phyloP scores from a whole-genome alignment of 2,888 invertebrate species.

The Rutpela maculata region DNA sequence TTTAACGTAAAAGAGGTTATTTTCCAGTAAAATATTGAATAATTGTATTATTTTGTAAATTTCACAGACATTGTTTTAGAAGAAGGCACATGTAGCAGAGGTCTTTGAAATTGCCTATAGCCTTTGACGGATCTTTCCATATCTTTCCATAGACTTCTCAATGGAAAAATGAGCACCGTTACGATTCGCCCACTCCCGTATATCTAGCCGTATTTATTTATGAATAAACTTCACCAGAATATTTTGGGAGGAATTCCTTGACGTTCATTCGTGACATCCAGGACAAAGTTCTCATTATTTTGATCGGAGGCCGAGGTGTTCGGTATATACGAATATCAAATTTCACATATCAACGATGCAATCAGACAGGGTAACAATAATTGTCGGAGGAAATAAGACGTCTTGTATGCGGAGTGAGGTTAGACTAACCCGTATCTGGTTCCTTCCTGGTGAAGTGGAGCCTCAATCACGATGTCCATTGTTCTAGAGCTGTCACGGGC shows the following conservation, averaged over 20 bases:
- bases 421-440: slow-evolving; percentile 67
- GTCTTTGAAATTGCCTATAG: too few relatives aligned
- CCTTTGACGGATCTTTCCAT: too few relatives aligned
- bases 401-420: slow-evolving; percentile 59
- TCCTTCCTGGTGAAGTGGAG: slow-evolving; percentile 58
- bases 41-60: too few relatives aligned
- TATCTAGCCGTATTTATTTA: neutral
- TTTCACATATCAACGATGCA: slow-evolving; percentile 50
- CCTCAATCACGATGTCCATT: slow-evolving; percentile 71
- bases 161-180: too few relatives aligned
- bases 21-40: too few relatives aligned
- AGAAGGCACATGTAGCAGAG: too few relatives aligned
- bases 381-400: slow-evolving; percentile 66
- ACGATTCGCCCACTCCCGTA: too few relatives aligned
- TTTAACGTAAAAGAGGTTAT: too few relatives aligned
- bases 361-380: slow-evolving; percentile 57
- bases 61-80: too few relatives aligned
- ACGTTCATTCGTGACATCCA: neutral
- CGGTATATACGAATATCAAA: slow-evolving; percentile 54
- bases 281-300: slow-evolving; percentile 44
- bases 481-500: slow-evolving; percentile 71
- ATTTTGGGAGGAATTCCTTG: neutral
- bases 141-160: too few relatives aligned
- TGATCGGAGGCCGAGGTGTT: slow-evolving; percentile 42
- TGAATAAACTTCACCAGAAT: neutral